Conservation (phyloP, 1,140 invertebrate genomes). For the Manduca sexta region DNA sequence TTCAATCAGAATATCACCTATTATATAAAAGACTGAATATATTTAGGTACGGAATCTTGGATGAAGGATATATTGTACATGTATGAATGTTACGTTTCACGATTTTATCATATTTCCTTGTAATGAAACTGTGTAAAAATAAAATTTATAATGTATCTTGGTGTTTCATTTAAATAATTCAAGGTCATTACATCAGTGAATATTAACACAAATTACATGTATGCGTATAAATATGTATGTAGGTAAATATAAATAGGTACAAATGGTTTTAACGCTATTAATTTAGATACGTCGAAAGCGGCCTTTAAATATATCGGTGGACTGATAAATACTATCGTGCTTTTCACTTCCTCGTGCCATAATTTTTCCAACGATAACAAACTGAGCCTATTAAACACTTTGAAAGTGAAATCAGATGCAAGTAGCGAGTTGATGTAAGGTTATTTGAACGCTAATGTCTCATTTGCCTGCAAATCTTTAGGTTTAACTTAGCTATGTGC, state of each 20-base stretch:
- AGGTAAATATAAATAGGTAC: not conserved
- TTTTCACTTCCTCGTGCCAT: not conserved
- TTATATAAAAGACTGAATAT: too few species aligned
- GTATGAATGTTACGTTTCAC: too few species aligned
- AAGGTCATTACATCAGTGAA: too few species aligned
- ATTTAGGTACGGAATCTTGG: too few species aligned
- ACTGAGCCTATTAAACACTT: not conserved
- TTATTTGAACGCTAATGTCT: constrained; percentile 10
- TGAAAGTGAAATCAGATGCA: constrained; percentile 14
- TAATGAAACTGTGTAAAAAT: too few species aligned
- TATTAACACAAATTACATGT: not conserved
- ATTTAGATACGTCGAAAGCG: too few species aligned
- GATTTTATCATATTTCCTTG: too few species aligned
- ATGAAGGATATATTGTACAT: too few species aligned
- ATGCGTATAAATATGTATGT: not conserved
- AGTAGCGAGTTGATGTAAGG: constrained; percentile 4
- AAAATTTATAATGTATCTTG: too few species aligned
- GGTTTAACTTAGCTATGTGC: not conserved
- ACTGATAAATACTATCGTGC: not conserved
- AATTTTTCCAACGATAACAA: not conserved
- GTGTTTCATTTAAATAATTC: too few species aligned
- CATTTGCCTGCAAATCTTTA: constrained; percentile 14
- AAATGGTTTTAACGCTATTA: not conserved
- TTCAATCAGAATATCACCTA: too few species aligned
- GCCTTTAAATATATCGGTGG: not conserved